Conservation (phyloP, 2,113 vertebrate species). For the Brienomyrus brachyistius region DNA sequence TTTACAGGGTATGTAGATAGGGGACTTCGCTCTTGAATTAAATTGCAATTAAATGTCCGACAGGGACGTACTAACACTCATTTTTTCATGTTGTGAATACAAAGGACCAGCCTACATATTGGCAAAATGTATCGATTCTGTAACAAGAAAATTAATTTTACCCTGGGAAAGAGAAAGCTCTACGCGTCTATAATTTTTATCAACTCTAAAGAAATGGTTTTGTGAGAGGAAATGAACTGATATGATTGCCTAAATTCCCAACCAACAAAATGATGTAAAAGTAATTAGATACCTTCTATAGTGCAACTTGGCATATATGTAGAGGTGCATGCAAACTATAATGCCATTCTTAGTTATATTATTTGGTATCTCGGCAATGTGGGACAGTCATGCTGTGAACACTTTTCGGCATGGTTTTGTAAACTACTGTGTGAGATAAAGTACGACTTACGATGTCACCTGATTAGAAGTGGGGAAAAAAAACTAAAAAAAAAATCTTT, state of each 20-base stretch:
- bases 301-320: background rate
- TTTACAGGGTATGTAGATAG: background rate
- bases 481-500: conserved; percentile 44
- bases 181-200: background rate
- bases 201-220: background rate
- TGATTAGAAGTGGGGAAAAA: conserved; percentile 73
- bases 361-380: background rate
- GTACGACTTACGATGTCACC: conserved; percentile 79
- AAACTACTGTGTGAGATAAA: conserved; percentile 47
- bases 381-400: background rate
- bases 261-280: background rate
- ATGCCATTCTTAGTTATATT: background rate
- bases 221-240: background rate
- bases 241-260: background rate
- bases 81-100: background rate
- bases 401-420: conserved; percentile 21
- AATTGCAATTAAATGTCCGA: background rate
- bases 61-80: background rate
- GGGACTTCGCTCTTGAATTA: background rate
- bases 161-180: background rate
- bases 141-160: background rate
- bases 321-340: background rate
- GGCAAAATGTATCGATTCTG: conserved; percentile 27
- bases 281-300: background rate
- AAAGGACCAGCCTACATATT: conserved; percentile 46